These are phyloP conservation scores for Tachypleus tridentatus DNA, from an alignment of 1,140 invertebrate species.

Conservation along the genomic window DNA sequence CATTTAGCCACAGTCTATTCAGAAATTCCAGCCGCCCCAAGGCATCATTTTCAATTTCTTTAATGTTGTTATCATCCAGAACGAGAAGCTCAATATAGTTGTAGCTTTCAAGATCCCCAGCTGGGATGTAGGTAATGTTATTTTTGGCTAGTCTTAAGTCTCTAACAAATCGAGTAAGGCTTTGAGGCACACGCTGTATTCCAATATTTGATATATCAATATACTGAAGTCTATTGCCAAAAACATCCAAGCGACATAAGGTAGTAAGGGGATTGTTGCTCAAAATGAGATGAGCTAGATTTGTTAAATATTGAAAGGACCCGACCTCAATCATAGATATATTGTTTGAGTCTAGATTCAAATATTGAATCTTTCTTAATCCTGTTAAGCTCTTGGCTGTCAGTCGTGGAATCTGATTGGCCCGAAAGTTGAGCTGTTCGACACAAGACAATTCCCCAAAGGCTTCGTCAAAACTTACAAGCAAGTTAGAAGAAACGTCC, in stretches of 20 bases:
- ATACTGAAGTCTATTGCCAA: conserved; percentile 54
- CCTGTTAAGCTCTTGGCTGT: conserved; percentile 43
- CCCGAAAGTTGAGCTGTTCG: conserved; percentile 54
- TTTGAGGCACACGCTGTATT: conserved; percentile 61
- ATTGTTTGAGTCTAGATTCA: conserved; percentile 67
- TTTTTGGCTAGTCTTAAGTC: conserved; percentile 66
- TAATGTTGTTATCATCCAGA: conserved; percentile 62
- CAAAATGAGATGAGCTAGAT: conserved; percentile 59
- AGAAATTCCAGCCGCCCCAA: conserved; percentile 66
- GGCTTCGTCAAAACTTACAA: conserved; percentile 31
- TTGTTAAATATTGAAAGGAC: conserved; percentile 56
- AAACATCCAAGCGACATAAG: conserved; percentile 33
- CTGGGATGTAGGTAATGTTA: conserved; percentile 52
- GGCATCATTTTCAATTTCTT: conserved; percentile 68
- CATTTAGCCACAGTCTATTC: conserved; percentile 59
- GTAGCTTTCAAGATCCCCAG: conserved; percentile 81
- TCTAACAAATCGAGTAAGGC: conserved; percentile 67
- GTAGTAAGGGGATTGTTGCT: conserved; percentile 30
- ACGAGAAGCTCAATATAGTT: conserved; percentile 66
- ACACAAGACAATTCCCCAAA: conserved; percentile 39
- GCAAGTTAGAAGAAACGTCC: conserved; percentile 36
- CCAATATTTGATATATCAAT: conserved; percentile 64
- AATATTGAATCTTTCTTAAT: conserved; percentile 46
- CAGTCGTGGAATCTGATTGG: conserved; percentile 49
- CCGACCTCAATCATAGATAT: conserved; percentile 53